Percentiles rank a stretch among this genome's conserved stretches.
Conservation (phyloP, 2,888 invertebrate genomes). For the Esperia sulphurella region DNA sequence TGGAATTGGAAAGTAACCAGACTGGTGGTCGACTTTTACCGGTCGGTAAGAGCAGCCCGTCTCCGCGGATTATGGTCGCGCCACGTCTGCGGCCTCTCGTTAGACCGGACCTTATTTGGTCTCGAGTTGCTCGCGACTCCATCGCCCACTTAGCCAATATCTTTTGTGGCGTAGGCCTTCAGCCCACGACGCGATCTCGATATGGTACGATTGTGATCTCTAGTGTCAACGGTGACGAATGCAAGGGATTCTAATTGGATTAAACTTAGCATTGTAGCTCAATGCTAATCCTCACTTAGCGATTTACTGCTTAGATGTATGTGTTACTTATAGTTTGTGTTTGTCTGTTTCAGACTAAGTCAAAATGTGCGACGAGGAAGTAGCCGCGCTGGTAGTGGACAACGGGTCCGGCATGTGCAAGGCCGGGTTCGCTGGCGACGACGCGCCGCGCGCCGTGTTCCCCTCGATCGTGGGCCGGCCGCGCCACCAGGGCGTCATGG, state of each 20-base stretch:
- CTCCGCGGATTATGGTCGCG: conserved; percentile 39
- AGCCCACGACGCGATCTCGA: conserved; percentile 40
- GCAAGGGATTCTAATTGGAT: not conserved
- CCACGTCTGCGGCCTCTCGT: conserved; percentile 56
- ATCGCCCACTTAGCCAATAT: conserved; percentile 53
- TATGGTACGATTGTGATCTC: conserved; percentile 23
- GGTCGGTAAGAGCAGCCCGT: conserved; percentile 36
- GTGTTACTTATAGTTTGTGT: conserved; percentile 16
- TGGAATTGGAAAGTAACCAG: conserved; percentile 37
- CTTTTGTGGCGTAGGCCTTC: conserved; percentile 47
- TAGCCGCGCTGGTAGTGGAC: conserved; percentile 95
- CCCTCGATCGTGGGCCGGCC: conserved; percentile 97
- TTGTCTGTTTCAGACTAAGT: conserved; percentile 59
- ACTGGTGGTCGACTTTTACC: conserved; percentile 49
- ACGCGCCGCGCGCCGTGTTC: conserved; percentile 96
- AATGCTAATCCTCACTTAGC: not conserved
- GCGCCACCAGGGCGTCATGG: conserved; percentile 96
- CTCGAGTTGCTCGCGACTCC: conserved; percentile 46
- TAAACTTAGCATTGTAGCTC: too few relatives aligned
- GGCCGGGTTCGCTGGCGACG: conserved; percentile 97
- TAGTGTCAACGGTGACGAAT: conserved; percentile 4
- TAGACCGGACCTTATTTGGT: conserved; percentile 65
- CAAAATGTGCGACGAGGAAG: conserved; percentile 80
- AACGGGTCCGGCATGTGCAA: conserved; percentile 99
- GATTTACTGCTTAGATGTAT: not conserved